Conservation (phyloP, 64 coral and sea anemone species). For the Pocillopora verrucosa region DNA sequence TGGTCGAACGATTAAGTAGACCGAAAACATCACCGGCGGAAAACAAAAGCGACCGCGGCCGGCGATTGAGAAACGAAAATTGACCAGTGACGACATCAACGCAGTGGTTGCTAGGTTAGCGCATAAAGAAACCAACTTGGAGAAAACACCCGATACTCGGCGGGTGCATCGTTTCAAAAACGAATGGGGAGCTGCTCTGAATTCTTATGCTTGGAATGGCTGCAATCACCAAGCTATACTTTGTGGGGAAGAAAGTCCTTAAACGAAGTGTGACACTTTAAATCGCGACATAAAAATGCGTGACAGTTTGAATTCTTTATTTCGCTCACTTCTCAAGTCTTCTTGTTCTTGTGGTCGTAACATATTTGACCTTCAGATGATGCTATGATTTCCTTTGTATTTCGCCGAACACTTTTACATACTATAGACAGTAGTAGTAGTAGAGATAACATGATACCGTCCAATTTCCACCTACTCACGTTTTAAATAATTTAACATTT, state of each 20-base stretch:
- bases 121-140: constrained; percentile 70
- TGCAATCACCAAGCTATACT: constrained; percentile 93
- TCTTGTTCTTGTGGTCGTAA: too few species aligned
- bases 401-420: too few species aligned
- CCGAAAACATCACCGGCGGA: constrained; percentile 55
- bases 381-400: too few species aligned
- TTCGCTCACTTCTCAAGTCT: neutral
- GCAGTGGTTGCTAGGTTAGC: constrained; percentile 74
- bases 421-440: too few species aligned
- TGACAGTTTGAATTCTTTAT: neutral
- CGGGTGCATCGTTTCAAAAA: constrained; percentile 74
- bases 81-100: constrained; percentile 63
- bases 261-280: neutral
- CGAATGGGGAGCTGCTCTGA: constrained; percentile 81
- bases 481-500: neutral
- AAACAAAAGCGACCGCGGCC: constrained; percentile 45
- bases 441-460: too few species aligned
- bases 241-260: constrained; percentile 95
- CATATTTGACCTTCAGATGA: too few species aligned
- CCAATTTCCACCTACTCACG: too few species aligned
- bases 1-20: constrained; percentile 70
- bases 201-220: constrained; percentile 96
- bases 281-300: neutral
- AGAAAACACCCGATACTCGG: constrained; percentile 68
- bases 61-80: constrained; percentile 58